Evolutionary conservation across 2,797 vertebrate genomes (phyloP).

Genomic region (Liasis olivaceus): DNA sequence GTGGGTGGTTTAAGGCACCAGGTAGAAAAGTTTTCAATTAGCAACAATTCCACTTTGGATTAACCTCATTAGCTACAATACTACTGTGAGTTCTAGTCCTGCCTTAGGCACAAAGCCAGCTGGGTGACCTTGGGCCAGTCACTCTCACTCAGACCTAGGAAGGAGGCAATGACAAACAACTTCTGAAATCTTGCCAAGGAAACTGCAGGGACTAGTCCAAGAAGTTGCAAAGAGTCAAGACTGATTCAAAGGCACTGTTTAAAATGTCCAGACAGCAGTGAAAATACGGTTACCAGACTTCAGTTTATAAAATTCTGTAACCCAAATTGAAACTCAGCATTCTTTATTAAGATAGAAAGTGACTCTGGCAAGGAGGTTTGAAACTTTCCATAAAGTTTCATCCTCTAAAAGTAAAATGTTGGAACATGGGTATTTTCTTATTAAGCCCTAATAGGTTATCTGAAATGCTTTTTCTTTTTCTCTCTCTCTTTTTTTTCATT

Average conservation of each 20-base stretch:
- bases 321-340: conserved; percentile 5
- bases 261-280: neutral
- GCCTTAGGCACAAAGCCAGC: neutral
- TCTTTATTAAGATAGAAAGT: conserved; percentile 22
- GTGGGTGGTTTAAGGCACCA: neutral
- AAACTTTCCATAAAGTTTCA: conserved; percentile 14
- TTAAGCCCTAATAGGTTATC: neutral
- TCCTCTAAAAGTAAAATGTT: conserved; percentile 8
- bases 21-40: neutral
- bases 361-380: conserved; percentile 21
- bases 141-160: neutral
- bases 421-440: conserved; percentile 15
- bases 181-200: neutral
- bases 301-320: neutral
- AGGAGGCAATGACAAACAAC: neutral
- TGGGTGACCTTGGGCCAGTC: neutral
- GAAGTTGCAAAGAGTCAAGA: neutral
- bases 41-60: too few species aligned
- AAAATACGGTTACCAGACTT: neutral
- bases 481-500: neutral
- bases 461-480: conserved; percentile 2
- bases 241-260: neutral
- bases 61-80: too few species aligned
- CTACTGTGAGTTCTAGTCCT: neutral
- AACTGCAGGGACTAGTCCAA: neutral